Percentiles rank a stretch among this genome's conserved stretches.
These are phyloP conservation scores for Eciton burchellii DNA, from an alignment of 1,140 invertebrate genomes.

Conservation along the genomic window DNA sequence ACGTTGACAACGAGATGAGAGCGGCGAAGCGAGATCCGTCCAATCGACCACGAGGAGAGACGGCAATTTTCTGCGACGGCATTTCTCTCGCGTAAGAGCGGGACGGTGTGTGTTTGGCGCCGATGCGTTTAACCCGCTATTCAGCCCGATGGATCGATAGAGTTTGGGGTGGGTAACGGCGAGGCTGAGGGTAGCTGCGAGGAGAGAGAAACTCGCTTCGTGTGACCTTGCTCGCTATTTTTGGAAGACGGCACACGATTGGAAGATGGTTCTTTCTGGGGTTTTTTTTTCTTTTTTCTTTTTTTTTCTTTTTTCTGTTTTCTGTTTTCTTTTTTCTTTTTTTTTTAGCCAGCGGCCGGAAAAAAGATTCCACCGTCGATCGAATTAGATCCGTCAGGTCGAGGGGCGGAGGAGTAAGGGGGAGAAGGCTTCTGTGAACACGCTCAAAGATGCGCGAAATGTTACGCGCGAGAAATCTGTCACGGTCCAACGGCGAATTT, in stretches of 20 bases:
- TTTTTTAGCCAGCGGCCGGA: conserved; percentile 37
- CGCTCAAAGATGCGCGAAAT: conserved; percentile 9
- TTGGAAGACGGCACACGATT: conserved; percentile 62
- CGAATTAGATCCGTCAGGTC: conserved; percentile 44
- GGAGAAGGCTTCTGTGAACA: no score
- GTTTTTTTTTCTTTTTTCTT: no score
- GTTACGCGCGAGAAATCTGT: conserved; percentile 1
- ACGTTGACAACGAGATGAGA: no score
- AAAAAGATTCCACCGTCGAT: conserved; percentile 53
- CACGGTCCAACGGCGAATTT: not conserved
- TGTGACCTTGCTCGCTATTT: conserved; percentile 73
- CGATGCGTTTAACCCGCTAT: conserved; percentile 40
- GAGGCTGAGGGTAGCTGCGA: conserved; percentile 12
- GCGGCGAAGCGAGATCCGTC: no score
- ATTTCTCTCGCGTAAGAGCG: not conserved
- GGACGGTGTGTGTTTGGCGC: conserved; percentile 4
- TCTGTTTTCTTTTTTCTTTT: no score
- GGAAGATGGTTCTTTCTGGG: conserved; percentile 48
- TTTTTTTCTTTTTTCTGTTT: no score
- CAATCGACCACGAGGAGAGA: not conserved
- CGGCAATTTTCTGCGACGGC: not conserved
- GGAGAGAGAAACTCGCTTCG: conserved; percentile 23
- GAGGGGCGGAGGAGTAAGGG: not conserved
- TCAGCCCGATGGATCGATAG: conserved; percentile 66
- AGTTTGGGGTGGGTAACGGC: conserved; percentile 49